Evolutionary conservation across 2,797 vertebrate genomes (phyloP).

Genomic region (Thamnophis elegans): DNA sequence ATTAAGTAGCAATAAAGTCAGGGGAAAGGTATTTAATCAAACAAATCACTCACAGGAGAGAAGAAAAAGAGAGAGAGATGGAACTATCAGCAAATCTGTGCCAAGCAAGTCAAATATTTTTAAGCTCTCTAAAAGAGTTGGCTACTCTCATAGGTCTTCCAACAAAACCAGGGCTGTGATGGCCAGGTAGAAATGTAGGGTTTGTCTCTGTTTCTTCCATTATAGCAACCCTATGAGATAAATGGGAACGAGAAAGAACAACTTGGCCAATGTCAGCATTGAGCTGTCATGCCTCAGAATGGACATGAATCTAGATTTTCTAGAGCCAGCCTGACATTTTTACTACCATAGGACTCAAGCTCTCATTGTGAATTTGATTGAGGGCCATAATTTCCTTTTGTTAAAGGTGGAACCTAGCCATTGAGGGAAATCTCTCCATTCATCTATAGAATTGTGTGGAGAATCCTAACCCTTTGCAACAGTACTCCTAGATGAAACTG

Average conservation of each 20-base stretch:
- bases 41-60: constrained; percentile 40
- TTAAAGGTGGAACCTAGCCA: background rate
- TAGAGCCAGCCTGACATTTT: background rate
- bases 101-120: constrained; percentile 26
- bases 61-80: constrained; percentile 41
- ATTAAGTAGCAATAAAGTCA: constrained; percentile 57
- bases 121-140: background rate
- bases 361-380: background rate
- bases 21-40: constrained; percentile 54
- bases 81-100: constrained; percentile 30
- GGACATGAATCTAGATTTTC: background rate
- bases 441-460: background rate
- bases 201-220: background rate
- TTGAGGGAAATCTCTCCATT: background rate
- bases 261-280: background rate
- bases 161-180: background rate
- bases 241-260: background rate
- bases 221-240: background rate
- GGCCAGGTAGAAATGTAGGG: background rate
- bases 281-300: background rate
- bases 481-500: background rate
- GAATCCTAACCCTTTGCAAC: background rate
- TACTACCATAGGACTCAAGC: background rate
- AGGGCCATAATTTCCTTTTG: background rate
- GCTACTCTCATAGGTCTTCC: background rate